These are phyloP conservation scores for Caenorhabditis tropicalis DNA, from an alignment of 1,140 invertebrate genomes.

Conservation along the genomic window DNA sequence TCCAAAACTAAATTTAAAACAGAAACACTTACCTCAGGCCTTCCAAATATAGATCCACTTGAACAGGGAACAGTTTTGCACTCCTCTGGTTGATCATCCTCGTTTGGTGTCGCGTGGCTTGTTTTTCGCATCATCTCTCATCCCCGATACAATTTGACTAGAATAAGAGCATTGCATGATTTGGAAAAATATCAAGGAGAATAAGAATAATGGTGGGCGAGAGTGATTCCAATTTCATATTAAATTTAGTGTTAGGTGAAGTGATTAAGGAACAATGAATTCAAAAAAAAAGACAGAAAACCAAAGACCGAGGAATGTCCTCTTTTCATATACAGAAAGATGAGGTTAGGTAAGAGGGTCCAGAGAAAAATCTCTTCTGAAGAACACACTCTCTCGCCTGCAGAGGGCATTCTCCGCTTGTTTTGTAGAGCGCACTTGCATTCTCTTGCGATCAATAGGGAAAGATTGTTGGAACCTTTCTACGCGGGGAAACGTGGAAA, in stretches of 20 bases:
- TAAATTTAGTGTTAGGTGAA: too few species aligned
- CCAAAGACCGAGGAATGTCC: conserved; percentile 13
- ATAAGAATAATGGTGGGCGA: not conserved
- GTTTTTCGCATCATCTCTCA: not conserved
- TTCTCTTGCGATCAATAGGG: too few species aligned
- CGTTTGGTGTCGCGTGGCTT: not conserved
- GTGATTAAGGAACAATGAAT: not conserved
- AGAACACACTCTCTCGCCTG: not conserved
- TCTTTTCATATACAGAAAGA: not conserved
- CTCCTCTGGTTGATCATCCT: not conserved
- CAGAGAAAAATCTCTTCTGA: too few species aligned
- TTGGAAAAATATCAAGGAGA: not conserved
- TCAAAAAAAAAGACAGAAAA: not conserved
- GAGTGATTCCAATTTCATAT: too few species aligned
- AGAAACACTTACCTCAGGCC: not conserved
- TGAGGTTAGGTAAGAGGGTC: not conserved
- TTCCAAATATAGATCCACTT: not conserved
- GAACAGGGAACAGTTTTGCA: not conserved
- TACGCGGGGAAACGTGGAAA: too few species aligned
- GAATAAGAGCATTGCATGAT: not conserved
- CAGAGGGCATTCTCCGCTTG: too few species aligned
- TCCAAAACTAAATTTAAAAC: too few species aligned
- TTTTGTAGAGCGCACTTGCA: not conserved
- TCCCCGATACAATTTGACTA: not conserved
- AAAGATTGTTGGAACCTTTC: too few species aligned